Evolutionary conservation across 2,888 invertebrate genomes (phyloP).

Genomic region (Macropis europaea): DNA sequence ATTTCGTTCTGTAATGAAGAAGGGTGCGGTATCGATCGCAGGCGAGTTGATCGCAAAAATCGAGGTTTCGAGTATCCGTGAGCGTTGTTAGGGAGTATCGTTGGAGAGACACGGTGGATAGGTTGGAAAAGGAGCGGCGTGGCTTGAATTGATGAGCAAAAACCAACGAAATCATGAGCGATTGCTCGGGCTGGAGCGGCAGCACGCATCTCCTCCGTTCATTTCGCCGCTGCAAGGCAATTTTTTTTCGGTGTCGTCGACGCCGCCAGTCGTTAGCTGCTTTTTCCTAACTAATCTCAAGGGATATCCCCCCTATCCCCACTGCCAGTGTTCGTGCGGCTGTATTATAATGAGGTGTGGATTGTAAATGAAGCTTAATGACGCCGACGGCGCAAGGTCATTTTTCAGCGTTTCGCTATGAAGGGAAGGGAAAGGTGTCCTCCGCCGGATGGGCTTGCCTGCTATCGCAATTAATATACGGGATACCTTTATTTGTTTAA

Average conservation of each 20-base stretch:
- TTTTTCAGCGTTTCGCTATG: conserved; percentile 70
- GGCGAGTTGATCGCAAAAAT: conserved; percentile 12
- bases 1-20: too few species aligned
- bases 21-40: conserved; percentile 21
- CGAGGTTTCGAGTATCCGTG: conserved; percentile 28
- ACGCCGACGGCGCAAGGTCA: conserved; percentile 65
- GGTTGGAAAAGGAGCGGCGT: conserved; percentile 45
- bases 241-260: conserved; percentile 68
- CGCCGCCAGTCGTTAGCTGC: conserved; percentile 72
- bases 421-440: conserved; percentile 33
- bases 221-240: conserved; percentile 57
- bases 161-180: conserved; percentile 71
- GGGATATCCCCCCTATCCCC: conserved; percentile 61
- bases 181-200: conserved; percentile 57
- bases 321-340: conserved; percentile 49
- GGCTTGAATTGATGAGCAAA: conserved; percentile 73
- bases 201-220: conserved; percentile 57
- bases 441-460: conserved; percentile 18
- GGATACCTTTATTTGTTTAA: conserved; percentile 38
- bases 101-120: conserved; percentile 25
- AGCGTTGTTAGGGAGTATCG: conserved; percentile 46
- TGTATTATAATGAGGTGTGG: conserved; percentile 76
- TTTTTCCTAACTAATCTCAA: conserved; percentile 72
- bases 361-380: conserved; percentile 77
- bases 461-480: conserved; percentile 40